Evolutionary conservation across 2,888 invertebrate species (phyloP), one percentile per base, ranked within the genome.

Genomic region (Pseudoips prasinana): DNA sequence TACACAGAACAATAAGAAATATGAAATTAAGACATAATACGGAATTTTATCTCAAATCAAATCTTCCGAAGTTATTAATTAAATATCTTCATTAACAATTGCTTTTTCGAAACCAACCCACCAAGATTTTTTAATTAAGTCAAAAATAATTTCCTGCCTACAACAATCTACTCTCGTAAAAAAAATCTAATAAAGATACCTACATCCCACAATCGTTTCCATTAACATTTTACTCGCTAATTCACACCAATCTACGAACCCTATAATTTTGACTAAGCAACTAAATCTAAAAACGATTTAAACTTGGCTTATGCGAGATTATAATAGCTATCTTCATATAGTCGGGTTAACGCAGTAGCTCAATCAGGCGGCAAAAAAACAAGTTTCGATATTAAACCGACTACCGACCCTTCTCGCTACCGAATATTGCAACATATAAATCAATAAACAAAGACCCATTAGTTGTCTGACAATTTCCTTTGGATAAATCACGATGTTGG

Each of bases 381-480:
- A 55, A 61, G 58, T 55, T 49, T 51, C 58, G 59, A 73, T 77
- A 72, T 72, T 69, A 73, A 64, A 63, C 61, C 75, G 75, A 75
- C 71, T 64, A 62, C 61, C 75, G 75, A 75, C 71, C 56, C 75
- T 75, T 64, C 73, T 58, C 65, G 86, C 87, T 87, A 84, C 86
- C 81, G 84, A 85, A 84, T 84, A 85, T 85, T 83, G 77, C 76
- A 64, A 72, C 68, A 69, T 74, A 86, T 85, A 84, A 86, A 86
- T 87, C 86, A 85, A 86, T 86, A 84, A 82, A 86, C 86, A 86
- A 85, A 85, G 84, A 85, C 56, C 79, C 85, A 85, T 86, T 84
- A 83, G 82, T 76, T 84, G 84, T 81, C 86, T 76, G 75, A 82
- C 86, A 81, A 81, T 86, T 84, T 87, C 85, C 85, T 83, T 71